These are phyloP conservation scores for Eulithis prunata DNA, from an alignment of 2,888 invertebrate species.

Conservation along the genomic window DNA sequence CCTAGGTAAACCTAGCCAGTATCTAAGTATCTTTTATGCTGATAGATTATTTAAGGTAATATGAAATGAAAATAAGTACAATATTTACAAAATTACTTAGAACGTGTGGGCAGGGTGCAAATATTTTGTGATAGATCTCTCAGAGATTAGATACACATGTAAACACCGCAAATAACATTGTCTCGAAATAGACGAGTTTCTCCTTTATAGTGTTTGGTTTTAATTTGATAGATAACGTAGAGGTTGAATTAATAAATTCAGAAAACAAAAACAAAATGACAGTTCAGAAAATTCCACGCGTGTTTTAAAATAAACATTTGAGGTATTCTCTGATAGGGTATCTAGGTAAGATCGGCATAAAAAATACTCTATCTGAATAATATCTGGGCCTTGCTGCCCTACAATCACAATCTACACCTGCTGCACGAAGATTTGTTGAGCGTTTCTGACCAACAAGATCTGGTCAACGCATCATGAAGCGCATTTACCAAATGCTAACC, in stretches of 20 bases:
- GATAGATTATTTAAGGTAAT: neutral
- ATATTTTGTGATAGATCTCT: constrained; percentile 9
- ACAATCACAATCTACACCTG: constrained; percentile 64
- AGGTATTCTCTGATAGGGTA: no score
- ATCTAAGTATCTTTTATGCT: no score
- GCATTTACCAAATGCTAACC: neutral
- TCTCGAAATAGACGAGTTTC: constrained; percentile 22
- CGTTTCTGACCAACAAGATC: neutral
- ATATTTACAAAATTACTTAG: constrained; percentile 9
- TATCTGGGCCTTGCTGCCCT: constrained; percentile 58
- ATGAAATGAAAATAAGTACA: neutral
- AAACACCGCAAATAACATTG: constrained; percentile 3
- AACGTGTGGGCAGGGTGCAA: constrained; percentile 9
- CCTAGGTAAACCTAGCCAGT: no score
- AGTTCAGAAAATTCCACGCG: no score
- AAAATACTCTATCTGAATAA: no score
- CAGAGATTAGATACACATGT: constrained; percentile 5
- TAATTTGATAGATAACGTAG: constrained; percentile 4
- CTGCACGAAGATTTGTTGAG: constrained; percentile 64
- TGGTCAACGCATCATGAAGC: constrained; percentile 2
- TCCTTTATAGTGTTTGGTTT: constrained; percentile 14
- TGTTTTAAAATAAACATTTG: no score
- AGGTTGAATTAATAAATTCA: constrained; percentile 2
- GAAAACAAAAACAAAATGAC: neutral
- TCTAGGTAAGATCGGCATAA: no score